Base-by-base conservation (phyloP, 2,113 vertebrate genomes). In the Chaetops frenatus region DNA sequence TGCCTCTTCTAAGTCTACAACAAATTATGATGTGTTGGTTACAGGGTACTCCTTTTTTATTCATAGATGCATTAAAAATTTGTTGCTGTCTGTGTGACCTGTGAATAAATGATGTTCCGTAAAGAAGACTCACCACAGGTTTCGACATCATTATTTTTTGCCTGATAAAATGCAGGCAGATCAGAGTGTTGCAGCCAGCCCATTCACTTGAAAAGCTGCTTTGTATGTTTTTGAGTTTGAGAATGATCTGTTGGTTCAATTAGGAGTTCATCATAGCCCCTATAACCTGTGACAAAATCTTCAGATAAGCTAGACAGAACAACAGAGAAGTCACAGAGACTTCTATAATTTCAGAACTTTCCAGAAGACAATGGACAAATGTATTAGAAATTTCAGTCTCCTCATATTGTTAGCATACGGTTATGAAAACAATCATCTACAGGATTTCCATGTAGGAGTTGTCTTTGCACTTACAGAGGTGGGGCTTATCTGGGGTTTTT, bases 71-170 rank as follows among this genome's bases (percentile, higher is more conserved):
- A 51, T 70, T 77, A 73, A 80, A 94, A 82, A 28, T 35, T 53
- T 28, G n/a, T 65, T 66, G 7, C 20, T 80, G 16, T 38, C 33
- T 64, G 7, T 69, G 56, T 71, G 67, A 95, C 38, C 47, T 38
- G 40, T 80, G 65, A 67, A 76, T 44, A 96, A 89, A 87, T 72
- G 14, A 61, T 47, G 2, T 81, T 76, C 90, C n/a, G 73, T 73
- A 65, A 70, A 74, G 35, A 88, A 62, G 24, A 51, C 71, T 92
- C 66, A 12, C 36, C 51, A 89, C 25, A 50, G 69, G 79, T 82
- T 92, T 93, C 88, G 72, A 81, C 70, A 93, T 57, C 36, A 95
- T 92, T 92, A 87, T 78, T 89, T 88, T 86, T 94, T 69, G 38
- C 28, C 40, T 45, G 56, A 79, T 71, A 67, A 79, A 94, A 73